A percentile compares a stretch with the other conserved stretches of the same genome.
Conservation (phyloP, 2,888 invertebrate genomes). For the Sthenelais limicola region DNA sequence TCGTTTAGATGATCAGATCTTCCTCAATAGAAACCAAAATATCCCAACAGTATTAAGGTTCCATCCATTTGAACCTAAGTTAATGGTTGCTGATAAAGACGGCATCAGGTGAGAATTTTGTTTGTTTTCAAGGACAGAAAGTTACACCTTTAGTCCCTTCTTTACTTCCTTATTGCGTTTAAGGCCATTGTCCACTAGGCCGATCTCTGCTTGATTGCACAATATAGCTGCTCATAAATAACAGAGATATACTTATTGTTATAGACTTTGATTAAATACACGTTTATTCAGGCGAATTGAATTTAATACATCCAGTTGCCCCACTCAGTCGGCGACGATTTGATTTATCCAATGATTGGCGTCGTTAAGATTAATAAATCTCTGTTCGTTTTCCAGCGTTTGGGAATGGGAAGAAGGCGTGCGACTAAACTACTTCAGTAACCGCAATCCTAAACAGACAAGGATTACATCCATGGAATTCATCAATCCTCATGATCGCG, state of each 20-base stretch:
- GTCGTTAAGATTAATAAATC: no score
- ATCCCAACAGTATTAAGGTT: constrained; percentile 86
- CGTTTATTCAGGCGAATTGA: no score
- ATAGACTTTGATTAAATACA: no score
- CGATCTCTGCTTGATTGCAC: no score
- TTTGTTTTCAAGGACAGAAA: background rate
- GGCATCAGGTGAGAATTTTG: constrained; percentile 79
- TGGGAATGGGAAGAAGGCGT: constrained; percentile 88
- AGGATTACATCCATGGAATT: constrained; percentile 88
- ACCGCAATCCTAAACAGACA: constrained; percentile 70
- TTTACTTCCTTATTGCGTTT: no score
- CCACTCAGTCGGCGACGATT: no score
- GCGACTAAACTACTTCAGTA: constrained; percentile 77
- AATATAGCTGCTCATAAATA: no score
- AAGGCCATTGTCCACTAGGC: no score
- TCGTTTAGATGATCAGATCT: constrained; percentile 86
- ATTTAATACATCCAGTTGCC: no score
- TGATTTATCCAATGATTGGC: no score
- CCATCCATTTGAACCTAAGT: constrained; percentile 91
- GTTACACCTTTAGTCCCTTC: no score
- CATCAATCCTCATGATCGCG: constrained; percentile 87
- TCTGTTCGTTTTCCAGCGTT: constrained; percentile 75
- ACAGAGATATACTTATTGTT: no score
- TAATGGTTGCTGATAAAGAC: constrained; percentile 89
- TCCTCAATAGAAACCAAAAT: constrained; percentile 84